These are phyloP conservation scores for Periophthalmus magnuspinnatus DNA, from an alignment of 2,797 vertebrate genomes.

Conservation along the genomic window DNA sequence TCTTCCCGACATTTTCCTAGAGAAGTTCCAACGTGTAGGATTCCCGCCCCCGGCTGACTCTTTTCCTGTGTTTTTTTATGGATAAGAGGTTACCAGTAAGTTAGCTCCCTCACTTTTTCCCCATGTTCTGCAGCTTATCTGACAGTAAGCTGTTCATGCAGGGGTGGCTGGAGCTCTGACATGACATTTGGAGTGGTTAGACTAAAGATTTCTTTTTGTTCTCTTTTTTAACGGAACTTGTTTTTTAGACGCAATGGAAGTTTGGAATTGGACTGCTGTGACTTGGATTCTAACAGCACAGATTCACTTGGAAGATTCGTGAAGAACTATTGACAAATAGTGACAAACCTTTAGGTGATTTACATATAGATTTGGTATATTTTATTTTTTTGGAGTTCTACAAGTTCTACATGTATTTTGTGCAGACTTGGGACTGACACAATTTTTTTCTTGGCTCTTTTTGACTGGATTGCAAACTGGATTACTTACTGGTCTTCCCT, in stretches of 20 bases:
- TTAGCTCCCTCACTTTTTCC: conserved; percentile 43
- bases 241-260: neutral
- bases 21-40: conserved; percentile 58
- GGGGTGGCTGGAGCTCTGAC: conserved; percentile 18
- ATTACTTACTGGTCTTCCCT: neutral
- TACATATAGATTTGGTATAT: neutral
- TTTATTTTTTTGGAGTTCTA: neutral
- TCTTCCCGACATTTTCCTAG: conserved; percentile 67
- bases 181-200: conserved; percentile 5
- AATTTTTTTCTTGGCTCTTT: neutral
- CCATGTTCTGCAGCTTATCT: conserved; percentile 48
- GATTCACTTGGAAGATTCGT: conserved; percentile 29
- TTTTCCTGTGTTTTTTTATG: conserved; percentile 59
- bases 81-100: conserved; percentile 62
- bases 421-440: neutral
- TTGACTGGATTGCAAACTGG: neutral
- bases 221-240: conserved; percentile 5
- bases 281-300: conserved; percentile 37
- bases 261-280: conserved; percentile 13
- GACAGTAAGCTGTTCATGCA: conserved; percentile 37
- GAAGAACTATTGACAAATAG: conserved; percentile 30
- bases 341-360: conserved; percentile 28
- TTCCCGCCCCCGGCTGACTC: conserved; percentile 38
- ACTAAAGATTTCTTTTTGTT: conserved; percentile 12
- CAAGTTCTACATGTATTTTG: neutral